phyloP scores from a whole-genome alignment of 2,888 invertebrate genomes.

The Rhimphoctona megacephalus region DNA sequence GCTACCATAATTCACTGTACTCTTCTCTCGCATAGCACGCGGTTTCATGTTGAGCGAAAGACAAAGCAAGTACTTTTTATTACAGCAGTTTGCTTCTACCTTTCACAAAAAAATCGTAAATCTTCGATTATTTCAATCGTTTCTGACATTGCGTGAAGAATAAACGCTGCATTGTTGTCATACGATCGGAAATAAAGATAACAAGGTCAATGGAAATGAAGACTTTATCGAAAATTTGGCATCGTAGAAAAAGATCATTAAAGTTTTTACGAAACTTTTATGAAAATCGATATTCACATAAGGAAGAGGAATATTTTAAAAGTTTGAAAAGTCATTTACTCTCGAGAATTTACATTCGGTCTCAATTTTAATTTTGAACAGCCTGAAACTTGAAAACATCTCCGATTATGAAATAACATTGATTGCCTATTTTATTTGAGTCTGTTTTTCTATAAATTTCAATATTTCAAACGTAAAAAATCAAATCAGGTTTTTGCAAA shows the following conservation, averaged over 20 bases:
- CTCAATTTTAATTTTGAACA: not conserved
- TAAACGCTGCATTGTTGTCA: not conserved
- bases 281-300: not conserved
- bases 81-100: slow-evolving; percentile 12
- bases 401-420: not conserved
- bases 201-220: not conserved
- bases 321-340: not conserved
- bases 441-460: not conserved
- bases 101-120: slow-evolving; percentile 45
- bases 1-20: slow-evolving; percentile 13
- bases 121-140: slow-evolving; percentile 34
- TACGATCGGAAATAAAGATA: slow-evolving; percentile 3
- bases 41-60: slow-evolving; percentile 7
- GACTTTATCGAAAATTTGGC: not conserved
- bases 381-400: not conserved
- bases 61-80: slow-evolving; percentile 8
- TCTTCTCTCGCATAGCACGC: not conserved
- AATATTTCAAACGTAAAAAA: not conserved
- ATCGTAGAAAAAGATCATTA: not conserved
- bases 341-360: not conserved
- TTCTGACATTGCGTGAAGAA: not conserved
- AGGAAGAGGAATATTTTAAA: not conserved
- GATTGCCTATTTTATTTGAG: not conserved
- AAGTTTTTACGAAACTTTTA: not conserved
- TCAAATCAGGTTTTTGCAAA: not conserved